A percentile compares a stretch with the other conserved stretches of the same genome.
These are phyloP conservation scores for Salpingus planirostris DNA, from an alignment of 2,888 invertebrate species.

Conservation along the genomic window DNA sequence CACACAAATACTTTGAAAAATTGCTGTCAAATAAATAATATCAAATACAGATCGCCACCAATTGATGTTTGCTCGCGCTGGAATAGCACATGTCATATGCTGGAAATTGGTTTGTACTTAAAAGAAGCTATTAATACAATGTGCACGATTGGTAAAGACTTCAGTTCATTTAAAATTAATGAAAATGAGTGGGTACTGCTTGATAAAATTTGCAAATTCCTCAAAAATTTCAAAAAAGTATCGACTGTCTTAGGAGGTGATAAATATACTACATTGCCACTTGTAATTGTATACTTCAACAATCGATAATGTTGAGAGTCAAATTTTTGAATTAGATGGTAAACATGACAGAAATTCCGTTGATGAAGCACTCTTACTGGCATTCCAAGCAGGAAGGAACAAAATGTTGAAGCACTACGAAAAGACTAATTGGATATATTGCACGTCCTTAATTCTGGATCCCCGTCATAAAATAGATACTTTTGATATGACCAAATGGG, in stretches of 20 bases:
- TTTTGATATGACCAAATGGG: slow-evolving; percentile 14
- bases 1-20: slow-evolving; percentile 8
- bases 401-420: slow-evolving; percentile 12
- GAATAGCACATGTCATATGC: slow-evolving; percentile 15
- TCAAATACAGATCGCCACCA: slow-evolving; percentile 10
- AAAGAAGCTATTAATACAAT: slow-evolving; percentile 8
- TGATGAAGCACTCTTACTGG: slow-evolving; percentile 4
- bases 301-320: slow-evolving; percentile 4
- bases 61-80: slow-evolving; percentile 12
- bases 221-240: slow-evolving; percentile 14
- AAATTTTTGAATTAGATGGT: slow-evolving; percentile 5
- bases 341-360: slow-evolving; percentile 5
- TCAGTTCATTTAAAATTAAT: slow-evolving; percentile 1
- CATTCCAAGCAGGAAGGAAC: slow-evolving; percentile 1
- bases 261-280: slow-evolving; percentile 13
- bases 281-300: slow-evolving; percentile 7
- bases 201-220: slow-evolving; percentile 11
- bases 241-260: slow-evolving; percentile 15
- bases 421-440: slow-evolving; percentile 17
- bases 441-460: slow-evolving; percentile 16
- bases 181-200: slow-evolving; percentile 9
- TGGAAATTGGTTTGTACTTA: slow-evolving; percentile 4
- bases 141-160: slow-evolving; percentile 6
- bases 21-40: slow-evolving; percentile 11
- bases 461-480: slow-evolving; percentile 18